Evolutionary conservation across 2,888 invertebrate species (phyloP).

Genomic region (Artemia sinica): DNA sequence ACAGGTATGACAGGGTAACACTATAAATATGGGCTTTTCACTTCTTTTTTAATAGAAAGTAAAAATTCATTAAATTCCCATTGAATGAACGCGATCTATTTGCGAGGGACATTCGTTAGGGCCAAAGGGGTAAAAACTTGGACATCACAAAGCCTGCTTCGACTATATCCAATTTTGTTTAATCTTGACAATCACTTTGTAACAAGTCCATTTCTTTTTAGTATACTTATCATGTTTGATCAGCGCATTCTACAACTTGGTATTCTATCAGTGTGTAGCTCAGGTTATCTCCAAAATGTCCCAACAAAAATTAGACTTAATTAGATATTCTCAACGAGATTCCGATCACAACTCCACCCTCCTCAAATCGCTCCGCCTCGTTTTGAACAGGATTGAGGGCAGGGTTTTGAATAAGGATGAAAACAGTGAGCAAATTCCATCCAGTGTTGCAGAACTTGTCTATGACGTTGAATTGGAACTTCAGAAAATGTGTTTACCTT

Average conservation of each 20-base stretch:
- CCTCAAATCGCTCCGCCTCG: neutral
- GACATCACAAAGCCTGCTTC: no score
- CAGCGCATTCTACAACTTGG: slow-evolving; percentile 66
- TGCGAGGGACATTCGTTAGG: no score
- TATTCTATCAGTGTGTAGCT: slow-evolving; percentile 71
- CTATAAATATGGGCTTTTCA: no score
- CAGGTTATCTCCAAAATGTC: slow-evolving; percentile 41
- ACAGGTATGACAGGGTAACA: no score
- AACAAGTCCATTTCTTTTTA: slow-evolving; percentile 33
- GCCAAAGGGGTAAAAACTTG: no score
- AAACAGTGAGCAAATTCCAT: slow-evolving; percentile 26
- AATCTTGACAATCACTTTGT: no score
- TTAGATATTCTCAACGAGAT: neutral
- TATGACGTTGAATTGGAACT: slow-evolving; percentile 39
- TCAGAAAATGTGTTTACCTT: slow-evolving; percentile 62
- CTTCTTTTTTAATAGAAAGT: neutral
- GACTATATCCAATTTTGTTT: no score
- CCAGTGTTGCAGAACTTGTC: slow-evolving; percentile 18
- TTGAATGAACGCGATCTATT: no score
- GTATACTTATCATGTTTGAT: slow-evolving; percentile 76
- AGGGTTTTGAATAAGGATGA: slow-evolving; percentile 29
- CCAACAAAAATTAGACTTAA: slow-evolving; percentile 14
- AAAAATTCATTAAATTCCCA: no score
- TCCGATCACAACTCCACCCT: neutral
- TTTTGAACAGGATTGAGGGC: neutral